These are phyloP conservation scores for Meiosimyza platycephala DNA, from an alignment of 2,888 invertebrate species.

Conservation along the genomic window DNA sequence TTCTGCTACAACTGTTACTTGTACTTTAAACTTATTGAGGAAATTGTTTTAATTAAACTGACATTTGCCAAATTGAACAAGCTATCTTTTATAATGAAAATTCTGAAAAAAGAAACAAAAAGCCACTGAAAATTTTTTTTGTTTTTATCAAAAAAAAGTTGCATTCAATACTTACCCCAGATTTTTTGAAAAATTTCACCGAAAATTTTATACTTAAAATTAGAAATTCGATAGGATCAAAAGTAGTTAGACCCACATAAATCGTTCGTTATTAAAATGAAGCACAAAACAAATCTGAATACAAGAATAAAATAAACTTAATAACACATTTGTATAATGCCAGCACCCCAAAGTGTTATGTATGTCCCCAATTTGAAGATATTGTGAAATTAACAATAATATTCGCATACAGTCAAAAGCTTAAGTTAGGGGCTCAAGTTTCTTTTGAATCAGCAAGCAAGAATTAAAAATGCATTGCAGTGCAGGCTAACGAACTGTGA, in stretches of 20 bases:
- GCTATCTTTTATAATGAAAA: conserved; percentile 17
- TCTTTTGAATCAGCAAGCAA: no score
- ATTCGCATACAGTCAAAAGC: no score
- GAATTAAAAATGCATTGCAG: neutral
- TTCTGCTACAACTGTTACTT: neutral
- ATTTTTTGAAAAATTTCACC: neutral
- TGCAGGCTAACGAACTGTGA: conserved; percentile 7
- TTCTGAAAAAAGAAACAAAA: neutral
- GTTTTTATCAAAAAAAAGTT: neutral
- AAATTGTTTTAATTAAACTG: conserved; percentile 1
- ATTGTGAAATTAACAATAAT: no score
- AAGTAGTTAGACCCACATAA: no score
- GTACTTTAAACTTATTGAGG: neutral
- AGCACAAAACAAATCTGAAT: no score
- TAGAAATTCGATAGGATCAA: conserved; percentile 14
- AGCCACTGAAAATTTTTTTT: neutral
- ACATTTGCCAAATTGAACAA: neutral
- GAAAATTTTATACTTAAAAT: neutral
- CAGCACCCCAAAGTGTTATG: no score
- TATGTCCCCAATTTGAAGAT: no score
- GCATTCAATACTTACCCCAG: conserved; percentile 8
- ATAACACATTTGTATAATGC: no score
- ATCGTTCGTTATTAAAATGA: no score
- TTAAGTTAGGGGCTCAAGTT: no score
- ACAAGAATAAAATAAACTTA: no score